A percentile compares a stretch with the other conserved stretches of the same genome.
phyloP scores from a whole-genome alignment of 2,113 vertebrate genomes.

The Meleagris gallopavo region DNA sequence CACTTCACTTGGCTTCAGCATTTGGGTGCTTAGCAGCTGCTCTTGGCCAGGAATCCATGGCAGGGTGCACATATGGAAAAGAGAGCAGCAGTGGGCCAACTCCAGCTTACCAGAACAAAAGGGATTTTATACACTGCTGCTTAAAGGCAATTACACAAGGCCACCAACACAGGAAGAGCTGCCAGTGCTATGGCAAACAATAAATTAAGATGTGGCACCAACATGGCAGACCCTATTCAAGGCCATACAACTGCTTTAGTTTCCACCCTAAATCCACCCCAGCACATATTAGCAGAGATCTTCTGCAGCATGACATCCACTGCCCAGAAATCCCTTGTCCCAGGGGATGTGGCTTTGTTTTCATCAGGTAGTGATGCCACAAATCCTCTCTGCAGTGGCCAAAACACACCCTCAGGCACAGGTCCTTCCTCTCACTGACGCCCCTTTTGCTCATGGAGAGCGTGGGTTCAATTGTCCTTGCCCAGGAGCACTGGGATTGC shows the following conservation, averaged over 20 bases:
- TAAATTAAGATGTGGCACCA: background rate
- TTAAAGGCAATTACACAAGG: background rate
- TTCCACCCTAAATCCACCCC: background rate
- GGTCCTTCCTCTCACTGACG: rapidly evolving
- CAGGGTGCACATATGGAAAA: background rate
- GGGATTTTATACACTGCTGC: background rate
- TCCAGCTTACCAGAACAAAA: background rate
- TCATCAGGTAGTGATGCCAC: background rate
- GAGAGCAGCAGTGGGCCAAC: background rate
- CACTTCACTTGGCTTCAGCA: background rate
- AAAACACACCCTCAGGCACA: background rate
- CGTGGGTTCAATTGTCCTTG: background rate
- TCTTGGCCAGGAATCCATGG: background rate
- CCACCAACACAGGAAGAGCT: background rate
- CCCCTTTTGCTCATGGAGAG: background rate
- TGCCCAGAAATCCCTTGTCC: background rate
- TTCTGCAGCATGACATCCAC: background rate
- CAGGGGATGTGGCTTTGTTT: background rate
- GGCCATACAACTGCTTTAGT: background rate
- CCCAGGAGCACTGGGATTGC: background rate
- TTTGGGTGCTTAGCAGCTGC: rapidly evolving
- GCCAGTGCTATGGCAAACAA: background rate
- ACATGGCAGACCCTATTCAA: background rate
- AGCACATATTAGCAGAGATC: background rate
- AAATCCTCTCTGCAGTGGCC: background rate